These are phyloP conservation scores for Oryzias celebensis DNA, from an alignment of 2,113 vertebrate genomes.

Conservation along the genomic window DNA sequence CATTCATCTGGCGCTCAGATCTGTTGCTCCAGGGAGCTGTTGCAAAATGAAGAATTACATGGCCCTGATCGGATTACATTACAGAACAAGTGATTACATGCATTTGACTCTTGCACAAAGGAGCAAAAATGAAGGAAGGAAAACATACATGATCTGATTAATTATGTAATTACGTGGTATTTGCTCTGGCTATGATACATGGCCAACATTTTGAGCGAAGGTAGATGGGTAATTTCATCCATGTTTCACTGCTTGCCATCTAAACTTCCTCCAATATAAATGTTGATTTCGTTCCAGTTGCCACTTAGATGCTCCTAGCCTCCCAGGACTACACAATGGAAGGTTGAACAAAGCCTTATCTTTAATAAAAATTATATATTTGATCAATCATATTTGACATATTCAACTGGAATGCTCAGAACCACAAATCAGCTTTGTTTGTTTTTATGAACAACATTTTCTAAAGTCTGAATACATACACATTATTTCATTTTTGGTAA, in stretches of 20 bases:
- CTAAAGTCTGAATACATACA: too few species aligned
- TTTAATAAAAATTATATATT: too few species aligned
- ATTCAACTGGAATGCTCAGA: too few species aligned
- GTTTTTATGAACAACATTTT: too few species aligned
- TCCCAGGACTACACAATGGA: neutral
- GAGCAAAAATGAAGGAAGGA: conserved; percentile 55
- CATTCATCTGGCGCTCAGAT: conserved; percentile 66
- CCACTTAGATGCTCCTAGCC: conserved; percentile 15
- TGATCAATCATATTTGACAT: too few species aligned
- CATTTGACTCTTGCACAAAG: conserved; percentile 69
- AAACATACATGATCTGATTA: conserved; percentile 76
- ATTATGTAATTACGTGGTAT: conserved; percentile 73
- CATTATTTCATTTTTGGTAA: too few species aligned
- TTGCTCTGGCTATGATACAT: conserved; percentile 70
- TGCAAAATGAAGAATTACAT: conserved; percentile 78
- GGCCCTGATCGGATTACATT: conserved; percentile 76
- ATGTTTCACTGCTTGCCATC: conserved; percentile 47
- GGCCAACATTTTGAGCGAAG: conserved; percentile 41
- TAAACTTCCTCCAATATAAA: conserved; percentile 43
- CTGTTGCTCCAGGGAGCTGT: conserved; percentile 73
- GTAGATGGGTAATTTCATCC: conserved; percentile 61
- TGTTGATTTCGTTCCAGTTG: conserved; percentile 25
- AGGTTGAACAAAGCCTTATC: too few species aligned
- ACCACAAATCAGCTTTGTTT: too few species aligned
- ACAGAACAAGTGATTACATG: conserved; percentile 74